Evolutionary conservation across 1,140 invertebrate genomes (phyloP).

Genomic region (Amyelois transitella): DNA sequence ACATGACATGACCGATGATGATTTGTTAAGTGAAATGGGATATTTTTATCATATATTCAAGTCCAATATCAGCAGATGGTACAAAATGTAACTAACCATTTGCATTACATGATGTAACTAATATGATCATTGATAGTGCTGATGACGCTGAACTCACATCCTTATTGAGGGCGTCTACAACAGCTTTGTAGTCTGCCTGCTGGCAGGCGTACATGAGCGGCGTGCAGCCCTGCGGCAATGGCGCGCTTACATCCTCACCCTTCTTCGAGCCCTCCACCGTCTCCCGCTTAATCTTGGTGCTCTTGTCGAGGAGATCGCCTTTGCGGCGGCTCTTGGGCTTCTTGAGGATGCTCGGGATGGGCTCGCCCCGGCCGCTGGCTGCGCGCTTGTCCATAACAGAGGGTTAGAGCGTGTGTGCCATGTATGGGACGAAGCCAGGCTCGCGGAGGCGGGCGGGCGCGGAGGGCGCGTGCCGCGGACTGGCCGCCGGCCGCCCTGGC

Average conservation of each 20-base stretch:
- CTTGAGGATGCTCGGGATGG: constrained; percentile 64
- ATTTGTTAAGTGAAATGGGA: background rate
- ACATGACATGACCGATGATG: background rate
- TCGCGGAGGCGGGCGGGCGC: constrained; percentile 51
- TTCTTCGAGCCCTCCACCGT: constrained; percentile 43
- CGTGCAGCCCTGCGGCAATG: constrained; percentile 77
- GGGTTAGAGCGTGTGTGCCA: constrained; percentile 4
- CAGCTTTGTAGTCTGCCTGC: constrained; percentile 76
- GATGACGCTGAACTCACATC: constrained; percentile 54
- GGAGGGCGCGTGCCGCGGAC: constrained; percentile 59
- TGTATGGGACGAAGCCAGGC: constrained; percentile 11
- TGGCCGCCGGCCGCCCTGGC: constrained; percentile 42
- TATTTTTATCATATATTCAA: too few species aligned
- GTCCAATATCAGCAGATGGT: too few species aligned
- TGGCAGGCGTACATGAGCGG: constrained; percentile 93
- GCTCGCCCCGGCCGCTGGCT: constrained; percentile 49
- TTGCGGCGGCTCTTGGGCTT: constrained; percentile 48
- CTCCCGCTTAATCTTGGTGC: constrained; percentile 59
- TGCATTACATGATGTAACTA: background rate
- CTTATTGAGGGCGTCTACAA: constrained; percentile 67
- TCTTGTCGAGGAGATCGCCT: constrained; percentile 59
- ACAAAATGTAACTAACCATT: too few species aligned
- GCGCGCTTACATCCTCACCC: constrained; percentile 44
- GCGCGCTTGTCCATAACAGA: constrained; percentile 66
- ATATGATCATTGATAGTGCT: constrained; percentile 4